Evolutionary conservation across 2,797 vertebrate genomes (phyloP), one percentile per base, ranked within the genome.

Genomic region (Loris lydekkerianus): DNA sequence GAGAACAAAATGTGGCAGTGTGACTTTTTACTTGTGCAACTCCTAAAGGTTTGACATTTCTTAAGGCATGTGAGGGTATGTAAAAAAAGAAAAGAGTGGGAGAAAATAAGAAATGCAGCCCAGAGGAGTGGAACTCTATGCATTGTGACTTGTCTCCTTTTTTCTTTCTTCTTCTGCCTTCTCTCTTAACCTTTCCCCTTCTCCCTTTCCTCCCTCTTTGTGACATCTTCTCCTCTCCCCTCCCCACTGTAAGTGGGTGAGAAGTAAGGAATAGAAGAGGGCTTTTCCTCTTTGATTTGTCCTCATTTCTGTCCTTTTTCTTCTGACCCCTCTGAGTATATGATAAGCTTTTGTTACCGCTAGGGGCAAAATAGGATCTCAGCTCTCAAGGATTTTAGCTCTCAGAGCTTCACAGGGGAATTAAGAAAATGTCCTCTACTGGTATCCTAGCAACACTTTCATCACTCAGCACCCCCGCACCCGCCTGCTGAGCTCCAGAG

Each of bases 371-470:
- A 90, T 53, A 53, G 4, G 14, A 91, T 91, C 56, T 29, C 37
- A 92, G 86, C 15, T 53, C 76, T 91, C 21, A 91, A 58, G 81
- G 83, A 96, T 97, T 96, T 94, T 81, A 85, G 43, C 40, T 92
- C 40, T 63, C 21, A 86, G 73, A 40, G 93, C n/a, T 37, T 73
- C 97, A 98, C 96, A 91, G 88, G 90, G 86, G 96, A 96, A 98
- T 98, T 97, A 97, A 95, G 97, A 96, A 98, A 98, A 98, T 97
- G 96, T 97, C 77, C 96, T 97, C 95, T 96, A 89, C 67, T 89
- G 72, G 98, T 98, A 98, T 98, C 98, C 98, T 98, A 98, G 98
- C 98, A 98, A 98, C 98, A 84, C 29, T 83, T 11, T 91, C 58
- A 96, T 96, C 97, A 94, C 80, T 94, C 65, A 97, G 93, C 61